Base-by-base conservation (phyloP, 2,113 vertebrate species). In the Oriolus oriolus region DNA sequence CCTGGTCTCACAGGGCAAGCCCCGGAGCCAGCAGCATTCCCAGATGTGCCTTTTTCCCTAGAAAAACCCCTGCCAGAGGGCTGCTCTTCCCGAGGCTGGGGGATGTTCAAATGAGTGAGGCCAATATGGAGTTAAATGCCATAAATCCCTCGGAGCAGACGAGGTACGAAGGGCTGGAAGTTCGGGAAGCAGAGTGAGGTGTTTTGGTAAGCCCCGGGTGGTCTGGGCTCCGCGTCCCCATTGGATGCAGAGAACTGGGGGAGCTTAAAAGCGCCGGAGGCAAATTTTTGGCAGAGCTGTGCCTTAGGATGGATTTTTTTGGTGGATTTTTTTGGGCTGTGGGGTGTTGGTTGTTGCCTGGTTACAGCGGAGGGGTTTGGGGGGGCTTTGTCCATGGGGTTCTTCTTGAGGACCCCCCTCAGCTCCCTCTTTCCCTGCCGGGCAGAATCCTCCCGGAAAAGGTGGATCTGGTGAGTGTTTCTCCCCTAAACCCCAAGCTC, bases 241-340 rank as follows among this genome's bases (percentile, higher is more conserved):
- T n/a, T 1, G 5, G 54, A 3, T 57, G 39, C 10, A 33, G 39
- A 17, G 39, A 26, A 35, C 60, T 70, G 17, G 33, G 59, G 61
- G 50, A 81, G 84, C 44, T 30, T 63, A 5, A 44, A 71, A 50
- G 17, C 1, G 20, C 10, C 3, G 27, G 7, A 39, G 82, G 63
- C 4, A 6, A 22, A 7, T 37, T 53, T n/a, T 59, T 50, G 54
- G 71, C 65, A 33, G 27, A 82, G 6, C 31, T 63, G 30, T 74
- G 76, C 65, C 50, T 27, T 8, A 4, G 81, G 71, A 15, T n/a
- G 53, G 31, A 35, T n/a, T n/a, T n/a, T n/a, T n/a, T n/a, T n/a
- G n/a, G 0, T 41, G 61, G 16, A 1, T 17, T 50, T 20, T 18
- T 19, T 19, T 6, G 39, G 69, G 80, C 7, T 1, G 13, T 0